These are phyloP conservation scores for Telmatochromis sp. DNA, from an alignment of 2,113 vertebrate genomes.

Conservation along the genomic window DNA sequence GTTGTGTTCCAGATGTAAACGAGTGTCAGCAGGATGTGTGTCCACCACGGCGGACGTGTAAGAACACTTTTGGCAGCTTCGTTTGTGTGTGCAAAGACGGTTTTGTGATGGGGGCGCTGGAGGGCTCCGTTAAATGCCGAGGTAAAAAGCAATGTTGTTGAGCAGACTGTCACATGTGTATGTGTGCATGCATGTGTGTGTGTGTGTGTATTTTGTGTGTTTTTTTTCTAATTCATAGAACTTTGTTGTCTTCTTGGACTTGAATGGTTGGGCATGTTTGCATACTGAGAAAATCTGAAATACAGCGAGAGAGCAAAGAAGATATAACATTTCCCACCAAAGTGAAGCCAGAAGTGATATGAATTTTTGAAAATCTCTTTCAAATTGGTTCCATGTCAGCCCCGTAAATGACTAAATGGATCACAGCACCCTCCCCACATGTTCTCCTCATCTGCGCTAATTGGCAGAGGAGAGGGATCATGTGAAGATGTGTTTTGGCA, in stretches of 20 bases:
- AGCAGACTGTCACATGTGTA: not conserved
- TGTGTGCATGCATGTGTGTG: accelerated
- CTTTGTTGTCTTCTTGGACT: not conserved
- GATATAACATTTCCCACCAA: not conserved
- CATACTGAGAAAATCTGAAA: not conserved
- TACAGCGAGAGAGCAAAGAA: not conserved
- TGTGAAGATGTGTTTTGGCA: constrained; percentile 59
- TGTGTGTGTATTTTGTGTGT: not conserved
- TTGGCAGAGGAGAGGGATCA: constrained; percentile 47
- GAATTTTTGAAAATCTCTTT: not conserved
- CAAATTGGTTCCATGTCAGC: constrained; percentile 28
- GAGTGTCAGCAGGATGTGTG: constrained; percentile 51
- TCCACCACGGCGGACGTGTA: constrained; percentile 42
- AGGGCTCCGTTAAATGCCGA: constrained; percentile 38
- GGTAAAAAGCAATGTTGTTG: constrained; percentile 11
- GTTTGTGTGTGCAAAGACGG: constrained; percentile 53
- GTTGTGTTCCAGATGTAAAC: constrained; percentile 54
- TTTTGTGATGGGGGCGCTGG: constrained; percentile 47
- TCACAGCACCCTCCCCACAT: constrained; percentile 44
- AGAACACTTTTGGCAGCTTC: constrained; percentile 69
- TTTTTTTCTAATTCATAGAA: not conserved
- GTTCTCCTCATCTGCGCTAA: constrained; percentile 52
- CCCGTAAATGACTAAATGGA: constrained; percentile 32
- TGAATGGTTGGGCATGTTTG: not conserved
- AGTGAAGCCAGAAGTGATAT: not conserved